Conservation (phyloP, 2,797 vertebrate species). For the Callimico goeldii region DNA sequence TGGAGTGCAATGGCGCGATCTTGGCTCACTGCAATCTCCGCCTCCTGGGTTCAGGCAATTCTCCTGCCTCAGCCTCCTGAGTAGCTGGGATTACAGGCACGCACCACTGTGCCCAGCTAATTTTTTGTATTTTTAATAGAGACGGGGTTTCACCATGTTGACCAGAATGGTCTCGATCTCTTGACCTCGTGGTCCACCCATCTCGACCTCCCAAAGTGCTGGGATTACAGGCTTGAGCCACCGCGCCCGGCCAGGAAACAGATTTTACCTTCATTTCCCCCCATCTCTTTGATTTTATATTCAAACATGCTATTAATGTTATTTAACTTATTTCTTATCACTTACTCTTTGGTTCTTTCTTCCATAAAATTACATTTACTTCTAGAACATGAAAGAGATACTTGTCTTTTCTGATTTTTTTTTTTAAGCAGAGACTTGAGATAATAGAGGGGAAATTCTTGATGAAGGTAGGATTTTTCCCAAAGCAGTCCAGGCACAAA, state of each 20-base stretch:
- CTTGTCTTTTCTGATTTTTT: not conserved
- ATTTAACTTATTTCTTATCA: not conserved
- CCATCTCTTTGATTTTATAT: not conserved
- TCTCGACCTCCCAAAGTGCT: no score
- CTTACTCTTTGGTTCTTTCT: not conserved
- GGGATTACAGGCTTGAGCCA: no score
- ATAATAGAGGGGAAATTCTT: not conserved
- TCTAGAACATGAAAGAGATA: not conserved
- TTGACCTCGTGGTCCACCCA: no score
- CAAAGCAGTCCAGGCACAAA: not conserved
- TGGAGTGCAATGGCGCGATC: no score
- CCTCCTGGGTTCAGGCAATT: no score
- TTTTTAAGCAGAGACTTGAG: slow-evolving; percentile 15
- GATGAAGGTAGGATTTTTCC: not conserved
- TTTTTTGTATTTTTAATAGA: no score
- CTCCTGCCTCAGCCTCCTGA: no score
- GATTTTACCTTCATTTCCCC: slow-evolving; percentile 4
- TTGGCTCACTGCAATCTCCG: no score
- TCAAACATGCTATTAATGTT: not conserved
- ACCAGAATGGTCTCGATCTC: no score
- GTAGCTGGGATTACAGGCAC: no score
- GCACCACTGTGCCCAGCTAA: no score
- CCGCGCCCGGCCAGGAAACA: not conserved
- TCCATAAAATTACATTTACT: not conserved
- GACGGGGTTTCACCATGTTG: no score